phyloP scores from a whole-genome alignment of 2,113 vertebrate species.

The Xiphophorus hellerii region DNA sequence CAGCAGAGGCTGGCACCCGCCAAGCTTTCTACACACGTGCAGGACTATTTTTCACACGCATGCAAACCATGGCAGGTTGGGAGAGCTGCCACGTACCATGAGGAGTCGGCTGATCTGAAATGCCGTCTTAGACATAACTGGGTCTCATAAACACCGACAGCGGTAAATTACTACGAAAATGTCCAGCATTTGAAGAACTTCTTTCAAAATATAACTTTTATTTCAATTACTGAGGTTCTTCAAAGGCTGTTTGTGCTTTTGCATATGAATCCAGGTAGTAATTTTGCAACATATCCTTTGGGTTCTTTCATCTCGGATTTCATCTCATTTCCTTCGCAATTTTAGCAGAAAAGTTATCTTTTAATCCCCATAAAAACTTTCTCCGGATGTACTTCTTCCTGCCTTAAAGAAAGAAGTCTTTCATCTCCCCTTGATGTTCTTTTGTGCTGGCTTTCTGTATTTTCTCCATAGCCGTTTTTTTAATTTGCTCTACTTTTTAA shows the following conservation, averaged over 20 bases:
- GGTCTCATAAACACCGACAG: neutral
- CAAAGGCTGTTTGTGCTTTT: slow-evolving; percentile 9
- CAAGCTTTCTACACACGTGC: slow-evolving; percentile 10
- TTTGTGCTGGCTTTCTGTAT: slow-evolving; percentile 30
- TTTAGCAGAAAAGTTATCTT: slow-evolving; percentile 23
- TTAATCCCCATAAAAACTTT: slow-evolving; percentile 39
- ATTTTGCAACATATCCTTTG: slow-evolving; percentile 10
- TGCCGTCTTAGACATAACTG: slow-evolving; percentile 43
- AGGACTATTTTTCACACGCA: slow-evolving; percentile 1
- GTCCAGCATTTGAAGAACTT: neutral
- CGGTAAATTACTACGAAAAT: neutral
- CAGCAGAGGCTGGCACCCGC: slow-evolving; percentile 46
- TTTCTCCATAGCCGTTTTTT: slow-evolving; percentile 35
- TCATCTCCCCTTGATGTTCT: slow-evolving; percentile 15
- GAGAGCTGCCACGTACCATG: slow-evolving; percentile 36
- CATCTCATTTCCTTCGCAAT: slow-evolving; percentile 8
- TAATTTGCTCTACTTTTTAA: neutral
- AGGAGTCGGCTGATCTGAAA: slow-evolving; percentile 36
- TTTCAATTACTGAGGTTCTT: neutral
- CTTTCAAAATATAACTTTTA: slow-evolving; percentile 1
- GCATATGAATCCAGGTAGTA: neutral
- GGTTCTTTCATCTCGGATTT: slow-evolving; percentile 33
- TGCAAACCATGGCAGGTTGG: slow-evolving; percentile 14
- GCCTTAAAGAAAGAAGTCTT: slow-evolving; percentile 26
- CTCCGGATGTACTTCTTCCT: slow-evolving; percentile 33